A percentile compares a stretch with the other conserved stretches of the same genome.
Conservation (phyloP, 2,888 invertebrate species). For the Bellardia pandia region DNA sequence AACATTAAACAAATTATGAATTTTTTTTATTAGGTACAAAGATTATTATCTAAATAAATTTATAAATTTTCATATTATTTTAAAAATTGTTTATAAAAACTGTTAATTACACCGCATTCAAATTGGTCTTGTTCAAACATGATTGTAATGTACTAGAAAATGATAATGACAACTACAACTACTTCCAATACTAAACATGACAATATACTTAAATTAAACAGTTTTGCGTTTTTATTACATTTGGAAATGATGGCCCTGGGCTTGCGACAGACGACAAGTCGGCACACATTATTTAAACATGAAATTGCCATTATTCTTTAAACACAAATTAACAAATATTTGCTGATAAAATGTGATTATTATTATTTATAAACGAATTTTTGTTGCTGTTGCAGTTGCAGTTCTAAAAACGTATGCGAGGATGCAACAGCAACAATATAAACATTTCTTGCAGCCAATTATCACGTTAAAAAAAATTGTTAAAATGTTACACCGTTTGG, state of each 20-base stretch:
- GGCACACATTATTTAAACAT: constrained; percentile 36
- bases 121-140: constrained; percentile 57
- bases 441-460: constrained; percentile 40
- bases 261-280: neutral
- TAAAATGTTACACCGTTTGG: neutral
- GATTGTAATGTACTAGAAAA: constrained; percentile 16
- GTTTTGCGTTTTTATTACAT: constrained; percentile 30
- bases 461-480: constrained; percentile 30
- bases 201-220: constrained; percentile 55
- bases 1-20: neutral
- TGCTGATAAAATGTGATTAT: constrained; percentile 54
- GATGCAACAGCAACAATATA: constrained; percentile 25
- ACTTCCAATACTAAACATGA: constrained; percentile 53
- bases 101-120: constrained; percentile 63
- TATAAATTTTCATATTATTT: neutral
- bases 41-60: neutral
- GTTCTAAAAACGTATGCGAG: constrained; percentile 10
- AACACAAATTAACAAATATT: constrained; percentile 66
- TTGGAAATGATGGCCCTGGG: neutral
- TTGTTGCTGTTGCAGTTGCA: neutral
- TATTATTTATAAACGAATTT: constrained; percentile 34
- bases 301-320: constrained; percentile 56
- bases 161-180: constrained; percentile 30
- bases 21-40: neutral
- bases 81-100: constrained; percentile 61